phyloP scores from a whole-genome alignment of 2,888 invertebrate species.

The Oscheius myriophilus region DNA sequence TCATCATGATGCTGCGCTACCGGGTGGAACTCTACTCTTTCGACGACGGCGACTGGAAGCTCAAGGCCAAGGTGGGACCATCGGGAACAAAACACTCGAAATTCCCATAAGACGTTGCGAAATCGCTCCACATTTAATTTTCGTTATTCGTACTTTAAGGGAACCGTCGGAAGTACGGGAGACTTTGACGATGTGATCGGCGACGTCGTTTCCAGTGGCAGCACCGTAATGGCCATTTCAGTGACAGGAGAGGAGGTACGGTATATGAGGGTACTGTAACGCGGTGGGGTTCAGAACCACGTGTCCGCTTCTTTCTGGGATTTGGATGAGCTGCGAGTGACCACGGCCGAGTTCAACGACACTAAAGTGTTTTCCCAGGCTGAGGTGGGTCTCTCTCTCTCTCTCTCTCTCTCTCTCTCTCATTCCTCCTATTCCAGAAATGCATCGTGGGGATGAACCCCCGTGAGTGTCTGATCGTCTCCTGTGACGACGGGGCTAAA shows the following conservation, averaged over 20 bases:
- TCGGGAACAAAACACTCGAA: too few species aligned
- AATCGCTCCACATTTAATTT: neutral
- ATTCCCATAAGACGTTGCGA: too few species aligned
- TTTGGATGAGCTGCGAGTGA: slow-evolving; percentile 49
- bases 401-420: neutral
- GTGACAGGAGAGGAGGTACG: slow-evolving; percentile 47
- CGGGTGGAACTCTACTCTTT: slow-evolving; percentile 58
- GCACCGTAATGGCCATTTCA: slow-evolving; percentile 44
- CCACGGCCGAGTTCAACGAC: slow-evolving; percentile 55
- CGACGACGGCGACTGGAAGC: slow-evolving; percentile 43
- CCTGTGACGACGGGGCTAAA: slow-evolving; percentile 5
- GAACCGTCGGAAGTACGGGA: slow-evolving; percentile 54
- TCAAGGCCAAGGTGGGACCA: slow-evolving; percentile 45
- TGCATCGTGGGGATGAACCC: slow-evolving; percentile 43
- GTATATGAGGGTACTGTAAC: neutral
- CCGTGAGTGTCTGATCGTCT: slow-evolving; percentile 41
- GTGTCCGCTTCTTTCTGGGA: slow-evolving; percentile 54
- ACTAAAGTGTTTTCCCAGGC: slow-evolving; percentile 49
- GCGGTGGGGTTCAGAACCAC: slow-evolving; percentile 47
- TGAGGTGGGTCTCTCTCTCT: slow-evolving; percentile 34
- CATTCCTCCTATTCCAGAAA: slow-evolving; percentile 33
- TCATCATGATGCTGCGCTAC: slow-evolving; percentile 43
- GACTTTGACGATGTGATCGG: slow-evolving; percentile 62
- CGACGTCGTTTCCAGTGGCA: slow-evolving; percentile 46
- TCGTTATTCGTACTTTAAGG: slow-evolving; percentile 30